Base-by-base conservation (phyloP, 2,113 vertebrate genomes). In the Micronisus gabar region DNA sequence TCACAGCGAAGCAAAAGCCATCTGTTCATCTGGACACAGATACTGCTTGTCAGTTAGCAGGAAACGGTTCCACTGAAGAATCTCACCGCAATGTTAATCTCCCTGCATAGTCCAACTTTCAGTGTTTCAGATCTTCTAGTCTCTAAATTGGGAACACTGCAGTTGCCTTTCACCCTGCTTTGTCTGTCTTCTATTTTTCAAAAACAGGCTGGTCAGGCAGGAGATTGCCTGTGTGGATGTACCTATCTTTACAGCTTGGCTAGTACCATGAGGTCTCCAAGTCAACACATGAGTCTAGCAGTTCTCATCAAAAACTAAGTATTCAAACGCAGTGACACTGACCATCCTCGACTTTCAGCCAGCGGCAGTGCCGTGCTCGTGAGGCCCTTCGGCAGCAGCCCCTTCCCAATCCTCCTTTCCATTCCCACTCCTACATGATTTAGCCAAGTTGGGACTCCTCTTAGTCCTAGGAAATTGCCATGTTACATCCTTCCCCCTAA, bases 1-100 rank as follows among this genome's bases (percentile, higher is more conserved):
- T 94, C 93, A 97, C 56, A 80, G 74, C 15, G 40, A 95, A 93
- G 81, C 43, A 89, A 96, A 82, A 96, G 78, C 96, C 96, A 96
- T 95, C 90, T 95, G 96, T 80, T 96, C 74, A 90, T 90, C 93
- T 94, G 93, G 95, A 96, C 93, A 93, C 73, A 93, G 89, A 96
- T 72, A 85, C 52, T 27, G 45, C 89, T 63, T 94, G 89, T 85
- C 92, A 89, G 52, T 38, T 85, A 93, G 74, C 78, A 95, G 90
- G 92, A 95, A 96, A 90, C 2, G 10, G 40, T 96, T 91, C 90
- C 92, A 90, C 78, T 72, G 87, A 91, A 75, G 73, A 76, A 89
- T 72, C 70, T 88, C 67, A 50, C 66, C 68, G 75, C 55, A 76
- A 20, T 9, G 72, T 45, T 90, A 90, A 85, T 45, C 81, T 88